phyloP scores from a whole-genome alignment of 2,113 vertebrate species.

The Nothoprocta perdicaria region DNA sequence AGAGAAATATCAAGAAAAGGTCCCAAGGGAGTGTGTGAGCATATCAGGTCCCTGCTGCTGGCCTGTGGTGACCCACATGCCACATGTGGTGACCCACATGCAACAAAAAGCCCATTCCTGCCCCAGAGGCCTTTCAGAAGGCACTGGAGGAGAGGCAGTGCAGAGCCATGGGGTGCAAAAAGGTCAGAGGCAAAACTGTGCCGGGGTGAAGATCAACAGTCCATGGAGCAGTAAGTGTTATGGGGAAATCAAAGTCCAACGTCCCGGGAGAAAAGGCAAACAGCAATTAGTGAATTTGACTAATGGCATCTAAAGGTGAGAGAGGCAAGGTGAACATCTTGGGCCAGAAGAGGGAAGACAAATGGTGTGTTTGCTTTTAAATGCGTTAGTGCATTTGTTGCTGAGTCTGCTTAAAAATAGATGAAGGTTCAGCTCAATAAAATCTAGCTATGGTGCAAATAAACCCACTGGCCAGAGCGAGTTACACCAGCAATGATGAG shows the following conservation, averaged over 20 bases:
- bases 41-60: not conserved
- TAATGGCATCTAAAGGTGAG: not conserved
- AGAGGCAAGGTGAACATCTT: not conserved
- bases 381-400: not conserved
- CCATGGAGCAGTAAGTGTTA: not conserved
- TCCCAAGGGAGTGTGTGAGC: not conserved
- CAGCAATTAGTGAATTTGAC: not conserved
- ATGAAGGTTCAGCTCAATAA: not conserved
- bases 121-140: not conserved
- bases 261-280: not conserved
- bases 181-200: not conserved
- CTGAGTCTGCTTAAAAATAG: not conserved
- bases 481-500: not conserved
- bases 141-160: not conserved
- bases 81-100: not conserved
- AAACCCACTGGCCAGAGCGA: not conserved
- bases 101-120: not conserved
- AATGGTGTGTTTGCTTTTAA: not conserved
- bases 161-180: not conserved
- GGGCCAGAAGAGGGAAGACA: not conserved
- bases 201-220: not conserved
- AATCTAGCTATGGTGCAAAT: not conserved
- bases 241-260: not conserved
- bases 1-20: not conserved
- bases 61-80: not conserved